Conservation (phyloP, 1,140 invertebrate genomes). For the Aleiodes sp. region DNA sequence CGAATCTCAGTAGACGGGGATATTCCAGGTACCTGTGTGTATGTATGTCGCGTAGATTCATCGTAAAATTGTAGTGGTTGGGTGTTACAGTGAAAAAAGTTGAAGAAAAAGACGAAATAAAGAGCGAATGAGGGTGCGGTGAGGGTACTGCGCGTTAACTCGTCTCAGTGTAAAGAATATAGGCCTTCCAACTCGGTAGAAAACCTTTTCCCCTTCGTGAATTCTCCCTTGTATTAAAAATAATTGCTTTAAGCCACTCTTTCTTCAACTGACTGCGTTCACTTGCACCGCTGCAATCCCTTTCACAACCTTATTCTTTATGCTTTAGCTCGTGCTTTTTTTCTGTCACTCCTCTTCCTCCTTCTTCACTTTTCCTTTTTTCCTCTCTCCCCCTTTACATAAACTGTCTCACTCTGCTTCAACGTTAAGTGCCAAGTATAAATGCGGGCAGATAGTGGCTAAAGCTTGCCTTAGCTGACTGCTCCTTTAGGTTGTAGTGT, state of each 20-base stretch:
- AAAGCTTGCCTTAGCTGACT: constrained; percentile 11
- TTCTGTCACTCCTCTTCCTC: background rate
- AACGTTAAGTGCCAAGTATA: constrained; percentile 6
- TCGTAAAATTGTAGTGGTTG: background rate
- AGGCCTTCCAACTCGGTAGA: background rate
- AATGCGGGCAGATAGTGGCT: constrained; percentile 26
- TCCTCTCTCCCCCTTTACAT: background rate
- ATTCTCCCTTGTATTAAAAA: constrained; percentile 49
- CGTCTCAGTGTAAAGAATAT: constrained; percentile 8
- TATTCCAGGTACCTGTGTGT: background rate
- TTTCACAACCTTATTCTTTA: constrained; percentile 5
- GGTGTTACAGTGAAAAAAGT: background rate
- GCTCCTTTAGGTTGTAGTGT: background rate
- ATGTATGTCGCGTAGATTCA: background rate
- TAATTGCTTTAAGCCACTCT: constrained; percentile 44
- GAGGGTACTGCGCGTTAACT: background rate
- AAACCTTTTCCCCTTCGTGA: constrained; percentile 38
- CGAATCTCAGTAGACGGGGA: constrained; percentile 13
- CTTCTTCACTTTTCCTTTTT: constrained; percentile 2
- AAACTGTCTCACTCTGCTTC: background rate
- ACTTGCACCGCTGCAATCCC: constrained; percentile 13
- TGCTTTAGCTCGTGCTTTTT: background rate
- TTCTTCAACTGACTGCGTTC: constrained; percentile 30
- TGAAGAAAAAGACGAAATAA: too few relatives aligned
- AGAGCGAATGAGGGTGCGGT: constrained; percentile 15